These are phyloP conservation scores for Pediacus dermestoides DNA, from an alignment of 2,888 invertebrate species.

Conservation along the genomic window DNA sequence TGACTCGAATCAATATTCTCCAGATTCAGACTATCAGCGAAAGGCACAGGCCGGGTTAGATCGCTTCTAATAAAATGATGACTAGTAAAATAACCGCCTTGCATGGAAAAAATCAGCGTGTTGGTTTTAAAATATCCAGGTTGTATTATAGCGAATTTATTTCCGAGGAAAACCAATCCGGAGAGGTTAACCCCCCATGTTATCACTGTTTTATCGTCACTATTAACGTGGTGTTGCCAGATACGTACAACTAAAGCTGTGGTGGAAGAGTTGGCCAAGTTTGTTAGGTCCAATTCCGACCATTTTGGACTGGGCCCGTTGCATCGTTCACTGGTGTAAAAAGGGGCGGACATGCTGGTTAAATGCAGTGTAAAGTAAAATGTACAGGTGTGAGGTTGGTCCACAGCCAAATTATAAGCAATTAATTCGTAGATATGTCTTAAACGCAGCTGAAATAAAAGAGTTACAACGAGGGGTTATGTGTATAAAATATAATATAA, in stretches of 20 bases:
- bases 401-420: conserved; percentile 57
- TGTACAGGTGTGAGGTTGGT: conserved; percentile 55
- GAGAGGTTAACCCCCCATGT: conserved; percentile 85
- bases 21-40: conserved; percentile 42
- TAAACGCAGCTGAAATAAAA: conserved; percentile 61
- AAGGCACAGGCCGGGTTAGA: conserved; percentile 39
- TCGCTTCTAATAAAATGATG: conserved; percentile 48
- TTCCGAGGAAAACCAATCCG: conserved; percentile 73
- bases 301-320: conserved; percentile 72
- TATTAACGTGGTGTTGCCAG: conserved; percentile 44
- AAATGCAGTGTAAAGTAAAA: conserved; percentile 78
- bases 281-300: conserved; percentile 72
- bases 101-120: conserved; percentile 81
- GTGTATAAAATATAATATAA: too few species aligned
- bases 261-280: conserved; percentile 52
- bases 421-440: conserved; percentile 75
- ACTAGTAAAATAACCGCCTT: conserved; percentile 79
- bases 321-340: conserved; percentile 78
- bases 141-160: conserved; percentile 62
- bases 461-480: too few species aligned
- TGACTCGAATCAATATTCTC: conserved; percentile 31
- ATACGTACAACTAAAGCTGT: conserved; percentile 50
- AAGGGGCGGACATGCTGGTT: conserved; percentile 76
- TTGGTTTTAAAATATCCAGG: conserved; percentile 66
- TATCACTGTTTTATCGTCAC: conserved; percentile 60